Base-by-base conservation (phyloP, 2,888 invertebrate genomes). In the Dryobota labecula region DNA sequence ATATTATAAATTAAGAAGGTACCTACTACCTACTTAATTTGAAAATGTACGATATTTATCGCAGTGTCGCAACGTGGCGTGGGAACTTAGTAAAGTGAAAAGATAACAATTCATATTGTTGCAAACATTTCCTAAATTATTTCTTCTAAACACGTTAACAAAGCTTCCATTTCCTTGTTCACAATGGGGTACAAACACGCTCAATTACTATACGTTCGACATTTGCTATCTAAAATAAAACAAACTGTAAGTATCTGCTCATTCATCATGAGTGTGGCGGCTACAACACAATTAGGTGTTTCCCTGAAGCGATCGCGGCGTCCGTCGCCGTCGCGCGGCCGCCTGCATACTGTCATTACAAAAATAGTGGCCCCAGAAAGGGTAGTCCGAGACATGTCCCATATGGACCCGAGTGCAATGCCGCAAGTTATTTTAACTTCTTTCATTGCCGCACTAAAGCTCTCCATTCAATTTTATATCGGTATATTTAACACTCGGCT, bases 281-380 rank as follows among this genome's bases (percentile, higher is more conserved):
- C 82, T 82, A 86, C 86, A 88, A 90, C 90, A 91, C 92, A 94
- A 94, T 94, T 94, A 94, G 94, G 94, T 93, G 91, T 92, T 94
- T 94, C 93, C 91, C 91, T 92, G 92, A 93, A 90, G 79, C 80
- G 82, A 63, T 65, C 81, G 73, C 70, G 78, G 62, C 73, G 78
- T 86, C 67, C 93, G 67, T 27, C 53, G 53, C 15, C 65, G 43
- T 30, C 84, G 67, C 68, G 74, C 84, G 84, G 86, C 94, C 95
- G 95, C 95, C 94, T 95, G 95, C 93, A 84, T 90, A 93, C 93
- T 94, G 95, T 95, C 95, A 95, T 92, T 95, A 95, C 93, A 91
- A 93, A 95, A 95, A 95, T 95, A 95, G 94, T 94, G 94, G 93
- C 90, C 92, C 89, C 93, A 92, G 94, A 95, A 95, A 95, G 95